Base-by-base conservation (phyloP, 2,113 vertebrate species). In the Corynorhinus townsendii region DNA sequence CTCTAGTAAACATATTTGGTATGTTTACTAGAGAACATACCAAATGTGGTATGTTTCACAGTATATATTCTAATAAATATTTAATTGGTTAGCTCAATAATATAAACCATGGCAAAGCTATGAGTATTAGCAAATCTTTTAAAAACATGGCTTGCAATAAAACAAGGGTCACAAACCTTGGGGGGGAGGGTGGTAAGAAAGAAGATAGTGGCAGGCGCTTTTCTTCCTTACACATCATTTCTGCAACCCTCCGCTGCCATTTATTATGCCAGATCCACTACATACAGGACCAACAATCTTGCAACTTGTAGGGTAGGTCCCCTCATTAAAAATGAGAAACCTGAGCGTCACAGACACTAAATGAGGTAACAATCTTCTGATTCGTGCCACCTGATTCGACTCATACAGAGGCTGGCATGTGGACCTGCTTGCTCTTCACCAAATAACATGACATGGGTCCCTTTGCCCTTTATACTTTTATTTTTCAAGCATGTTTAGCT, bases 401-500 rank as follows among this genome's bases (percentile, higher is more conserved):
- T 26, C n/a, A 22, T 11, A 35, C 0, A 20, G 19, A 14, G 9
- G 20, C 20, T 87, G 5, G 7, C 1, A 1, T 56, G n/a, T 47
- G 38, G 17, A 62, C 76, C 20, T 56, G 24, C 19, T 33, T 17
- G 75, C 9, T 72, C 16, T 72, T 59, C 7, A 30, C 24, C 10
- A 5, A 6, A 33, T 15, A 52, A 62, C 24, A 59, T 6, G 12
- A 43, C 54, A 20, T 15, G 3, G 38, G 77, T 14, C 73, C 35
- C 40, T 77, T 33, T 56, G 17, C 14, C 11, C 77, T 80, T 49
- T 76, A 62, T 43, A 49, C 59, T 89, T 83, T 89, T 45, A 62
- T n/a, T 87, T 93, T 91, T 72, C 35, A 93, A 89, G 86, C 28
- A 89, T 17, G 71, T 43, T 59, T 89, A 49, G 40, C 66, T 84